Conservation (phyloP, 2,888 invertebrate species). For the Pegoplata infirma region DNA sequence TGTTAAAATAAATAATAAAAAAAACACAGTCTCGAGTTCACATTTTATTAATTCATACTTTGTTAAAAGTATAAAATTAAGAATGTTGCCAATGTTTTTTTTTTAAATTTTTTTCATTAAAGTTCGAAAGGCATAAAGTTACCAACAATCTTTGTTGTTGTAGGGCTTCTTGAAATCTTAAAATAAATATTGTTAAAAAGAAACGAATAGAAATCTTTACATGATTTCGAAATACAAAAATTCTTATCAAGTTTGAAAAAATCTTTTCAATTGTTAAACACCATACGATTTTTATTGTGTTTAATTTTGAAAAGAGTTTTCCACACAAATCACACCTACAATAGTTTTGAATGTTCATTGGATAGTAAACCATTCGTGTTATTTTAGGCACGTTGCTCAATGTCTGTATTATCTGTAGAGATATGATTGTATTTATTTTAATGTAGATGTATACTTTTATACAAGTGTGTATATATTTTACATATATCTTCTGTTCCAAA, state of each 20-base stretch:
- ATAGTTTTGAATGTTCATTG: constrained; percentile 25
- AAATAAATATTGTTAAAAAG: too few relatives aligned
- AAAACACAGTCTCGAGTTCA: background rate
- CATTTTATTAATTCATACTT: constrained; percentile 3
- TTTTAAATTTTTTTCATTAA: constrained; percentile 2
- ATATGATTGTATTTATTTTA: background rate
- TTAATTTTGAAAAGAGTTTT: constrained; percentile 7
- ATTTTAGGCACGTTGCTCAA: constrained; percentile 26
- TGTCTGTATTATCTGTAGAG: background rate
- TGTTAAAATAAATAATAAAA: too few relatives aligned
- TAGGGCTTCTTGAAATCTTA: constrained; percentile 54
- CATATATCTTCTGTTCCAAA: background rate
- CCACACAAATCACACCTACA: constrained; percentile 24
- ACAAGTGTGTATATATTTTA: background rate
- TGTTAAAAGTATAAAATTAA: background rate
- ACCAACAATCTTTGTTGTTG: constrained; percentile 38
- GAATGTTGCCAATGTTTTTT: constrained; percentile 26
- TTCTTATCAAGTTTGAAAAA: constrained; percentile 11
- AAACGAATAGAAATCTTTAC: background rate
- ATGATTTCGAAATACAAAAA: constrained; percentile 20
- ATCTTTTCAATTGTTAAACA: background rate
- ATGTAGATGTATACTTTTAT: background rate
- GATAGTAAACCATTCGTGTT: constrained; percentile 44
- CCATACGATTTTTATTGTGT: constrained; percentile 6
- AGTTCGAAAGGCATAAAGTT: constrained; percentile 45